phyloP scores from a whole-genome alignment of 2,113 vertebrate species.

The Dipodomys stephensi region DNA sequence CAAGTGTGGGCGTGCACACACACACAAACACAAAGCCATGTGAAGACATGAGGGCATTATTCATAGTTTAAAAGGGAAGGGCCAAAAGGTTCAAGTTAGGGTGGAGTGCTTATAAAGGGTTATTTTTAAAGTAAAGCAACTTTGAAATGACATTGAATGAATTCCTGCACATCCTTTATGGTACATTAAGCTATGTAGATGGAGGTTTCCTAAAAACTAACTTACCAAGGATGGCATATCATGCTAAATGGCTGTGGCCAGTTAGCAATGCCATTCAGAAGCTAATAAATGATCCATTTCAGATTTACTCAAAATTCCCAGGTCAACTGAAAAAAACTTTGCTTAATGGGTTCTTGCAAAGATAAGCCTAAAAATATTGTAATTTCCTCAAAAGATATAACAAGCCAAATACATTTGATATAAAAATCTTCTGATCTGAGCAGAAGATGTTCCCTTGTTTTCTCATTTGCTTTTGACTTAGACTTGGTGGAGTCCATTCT shows the following conservation, averaged over 20 bases:
- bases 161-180: neutral
- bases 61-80: neutral
- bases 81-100: neutral
- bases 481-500: neutral
- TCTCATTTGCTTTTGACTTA: neutral
- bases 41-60: neutral
- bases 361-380: neutral
- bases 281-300: neutral
- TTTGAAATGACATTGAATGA: neutral
- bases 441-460: neutral
- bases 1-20: too few relatives aligned
- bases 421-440: neutral
- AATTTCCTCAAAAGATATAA: constrained; percentile 28
- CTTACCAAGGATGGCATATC: neutral
- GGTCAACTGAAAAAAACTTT: neutral
- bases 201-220: neutral
- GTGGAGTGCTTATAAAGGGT: neutral
- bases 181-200: constrained; percentile 2
- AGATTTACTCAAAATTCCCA: neutral
- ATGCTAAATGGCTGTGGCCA: neutral
- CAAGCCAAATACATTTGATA: neutral
- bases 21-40: neutral
- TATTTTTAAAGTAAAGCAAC: neutral
- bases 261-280: neutral
- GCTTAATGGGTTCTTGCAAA: constrained; percentile 9